Evolutionary conservation across 2,113 vertebrate species (phyloP).

Genomic region (Pluvianellus socialis): DNA sequence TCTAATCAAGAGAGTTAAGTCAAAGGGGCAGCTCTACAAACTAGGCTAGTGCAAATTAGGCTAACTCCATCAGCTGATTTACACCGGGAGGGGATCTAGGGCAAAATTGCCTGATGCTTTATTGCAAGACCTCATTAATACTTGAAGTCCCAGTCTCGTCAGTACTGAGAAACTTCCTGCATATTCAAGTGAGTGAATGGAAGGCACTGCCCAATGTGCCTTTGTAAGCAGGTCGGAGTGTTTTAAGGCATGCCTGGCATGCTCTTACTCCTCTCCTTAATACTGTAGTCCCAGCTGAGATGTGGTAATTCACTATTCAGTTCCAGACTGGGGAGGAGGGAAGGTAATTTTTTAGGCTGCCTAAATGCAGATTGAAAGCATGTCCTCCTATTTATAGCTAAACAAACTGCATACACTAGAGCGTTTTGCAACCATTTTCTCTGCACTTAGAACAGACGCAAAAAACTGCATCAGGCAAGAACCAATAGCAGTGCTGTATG

Average conservation of each 20-base stretch:
- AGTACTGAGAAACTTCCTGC: background rate
- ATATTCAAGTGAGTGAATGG: background rate
- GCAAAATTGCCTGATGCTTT: background rate
- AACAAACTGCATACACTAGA: background rate
- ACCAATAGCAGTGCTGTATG: background rate
- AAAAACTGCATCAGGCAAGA: background rate
- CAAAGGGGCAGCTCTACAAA: background rate
- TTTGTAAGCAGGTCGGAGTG: background rate
- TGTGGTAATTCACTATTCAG: background rate
- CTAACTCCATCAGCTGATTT: background rate
- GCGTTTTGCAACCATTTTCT: background rate
- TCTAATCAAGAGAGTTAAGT: background rate
- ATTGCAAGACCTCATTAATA: background rate
- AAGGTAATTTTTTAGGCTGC: constrained; percentile 3
- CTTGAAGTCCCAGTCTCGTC: background rate
- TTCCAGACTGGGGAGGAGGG: background rate
- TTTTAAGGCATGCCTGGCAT: background rate
- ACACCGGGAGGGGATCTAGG: background rate
- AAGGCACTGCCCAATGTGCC: background rate
- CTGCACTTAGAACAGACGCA: background rate
- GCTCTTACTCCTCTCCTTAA: background rate
- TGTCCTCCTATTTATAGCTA: background rate
- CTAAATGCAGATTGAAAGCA: constrained; percentile 1
- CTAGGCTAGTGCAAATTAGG: background rate
- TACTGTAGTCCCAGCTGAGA: background rate